These are phyloP conservation scores for Artibeus lituratus DNA, from an alignment of 2,797 vertebrate species.

Conservation along the genomic window DNA sequence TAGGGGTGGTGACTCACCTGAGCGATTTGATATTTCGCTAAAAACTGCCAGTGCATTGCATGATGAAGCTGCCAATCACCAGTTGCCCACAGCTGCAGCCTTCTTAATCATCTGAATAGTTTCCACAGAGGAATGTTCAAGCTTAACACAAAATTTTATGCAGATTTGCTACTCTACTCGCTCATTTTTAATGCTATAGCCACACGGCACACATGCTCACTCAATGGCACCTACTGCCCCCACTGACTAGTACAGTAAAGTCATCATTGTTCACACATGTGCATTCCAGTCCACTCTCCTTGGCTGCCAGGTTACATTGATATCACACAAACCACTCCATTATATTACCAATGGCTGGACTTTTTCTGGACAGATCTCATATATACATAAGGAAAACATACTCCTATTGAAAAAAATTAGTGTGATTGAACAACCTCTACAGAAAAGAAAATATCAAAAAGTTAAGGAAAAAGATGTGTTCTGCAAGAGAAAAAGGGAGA, in stretches of 20 bases:
- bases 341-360: not conserved
- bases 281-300: not conserved
- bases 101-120: not conserved
- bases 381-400: not conserved
- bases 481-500: not conserved
- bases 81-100: not conserved
- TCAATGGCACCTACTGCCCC: not conserved
- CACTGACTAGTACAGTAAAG: not conserved
- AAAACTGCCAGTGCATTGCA: not conserved
- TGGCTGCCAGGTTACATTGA: not conserved
- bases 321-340: not conserved
- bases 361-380: not conserved
- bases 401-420: not conserved
- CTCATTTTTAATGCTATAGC: not conserved
- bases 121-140: not conserved
- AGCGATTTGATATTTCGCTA: not conserved
- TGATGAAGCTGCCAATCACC: not conserved
- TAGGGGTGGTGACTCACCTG: not conserved
- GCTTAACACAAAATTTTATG: not conserved
- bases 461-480: not conserved
- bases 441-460: not conserved
- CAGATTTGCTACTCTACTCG: not conserved
- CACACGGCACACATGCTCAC: not conserved
- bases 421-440: not conserved
- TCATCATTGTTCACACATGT: not conserved